These are phyloP conservation scores for Petrocephalus zakoni DNA, from an alignment of 2,113 vertebrate genomes.

Conservation along the genomic window DNA sequence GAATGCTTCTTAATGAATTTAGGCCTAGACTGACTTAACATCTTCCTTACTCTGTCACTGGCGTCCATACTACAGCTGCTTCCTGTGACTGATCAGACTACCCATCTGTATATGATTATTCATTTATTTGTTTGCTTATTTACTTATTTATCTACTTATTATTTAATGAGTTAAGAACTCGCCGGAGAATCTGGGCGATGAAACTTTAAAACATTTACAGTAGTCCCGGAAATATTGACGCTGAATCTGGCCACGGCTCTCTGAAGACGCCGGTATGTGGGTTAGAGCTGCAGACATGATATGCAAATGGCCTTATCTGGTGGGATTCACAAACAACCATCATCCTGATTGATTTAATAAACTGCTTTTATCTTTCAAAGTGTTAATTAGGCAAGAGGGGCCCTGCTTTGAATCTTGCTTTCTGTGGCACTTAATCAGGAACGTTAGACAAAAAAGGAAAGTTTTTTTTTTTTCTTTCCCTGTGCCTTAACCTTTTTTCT, in stretches of 20 bases:
- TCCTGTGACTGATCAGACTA: slow-evolving; percentile 29
- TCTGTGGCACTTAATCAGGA: slow-evolving; percentile 53
- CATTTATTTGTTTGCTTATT: slow-evolving; percentile 30
- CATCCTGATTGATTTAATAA: slow-evolving; percentile 99
- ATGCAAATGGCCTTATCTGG: slow-evolving; percentile 99
- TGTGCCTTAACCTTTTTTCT: slow-evolving; percentile 30
- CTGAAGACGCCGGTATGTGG: slow-evolving; percentile 90
- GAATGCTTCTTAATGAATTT: slow-evolving; percentile 44
- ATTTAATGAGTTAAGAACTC: slow-evolving; percentile 62
- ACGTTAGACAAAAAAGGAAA: slow-evolving; percentile 53
- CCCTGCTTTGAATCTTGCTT: slow-evolving; percentile 62
- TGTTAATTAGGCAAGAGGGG: slow-evolving; percentile 98
- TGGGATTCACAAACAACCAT: slow-evolving; percentile 98
- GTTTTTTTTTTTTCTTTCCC: slow-evolving; percentile 43
- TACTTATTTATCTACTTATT: slow-evolving; percentile 45
- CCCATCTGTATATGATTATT: slow-evolving; percentile 26
- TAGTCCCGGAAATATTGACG: slow-evolving; percentile 80
- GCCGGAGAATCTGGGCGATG: slow-evolving; percentile 48
- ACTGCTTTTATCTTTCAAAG: slow-evolving; percentile 99
- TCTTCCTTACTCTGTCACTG: slow-evolving; percentile 26
- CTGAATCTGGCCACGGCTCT: slow-evolving; percentile 78
- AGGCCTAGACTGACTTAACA: slow-evolving; percentile 25
- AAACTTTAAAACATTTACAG: slow-evolving; percentile 62
- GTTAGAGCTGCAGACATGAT: slow-evolving; percentile 94
- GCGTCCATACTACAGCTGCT: slow-evolving; percentile 28